Conservation (phyloP, 1,140 invertebrate genomes). For the Scaptomyza hsui region DNA sequence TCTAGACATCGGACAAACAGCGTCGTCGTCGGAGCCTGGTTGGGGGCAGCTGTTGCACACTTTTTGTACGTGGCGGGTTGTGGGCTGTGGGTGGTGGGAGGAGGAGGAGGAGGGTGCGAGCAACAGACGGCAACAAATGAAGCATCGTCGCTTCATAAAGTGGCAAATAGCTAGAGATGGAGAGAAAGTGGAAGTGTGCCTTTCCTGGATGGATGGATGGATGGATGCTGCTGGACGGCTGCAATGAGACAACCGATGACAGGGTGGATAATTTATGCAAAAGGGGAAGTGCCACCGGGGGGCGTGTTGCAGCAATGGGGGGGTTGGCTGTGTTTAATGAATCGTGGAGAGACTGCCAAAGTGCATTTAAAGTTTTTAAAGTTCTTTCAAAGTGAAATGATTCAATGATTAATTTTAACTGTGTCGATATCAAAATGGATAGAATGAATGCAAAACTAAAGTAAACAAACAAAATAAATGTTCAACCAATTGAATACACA, state of each 20-base stretch:
- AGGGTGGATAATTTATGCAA: conserved; percentile 39
- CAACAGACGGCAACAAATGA: conserved; percentile 39
- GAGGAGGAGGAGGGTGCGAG: too few species aligned
- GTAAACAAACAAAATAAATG: neutral
- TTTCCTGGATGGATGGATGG: neutral
- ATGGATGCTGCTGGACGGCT: conserved; percentile 9
- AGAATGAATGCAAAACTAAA: too few species aligned
- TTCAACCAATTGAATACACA: conserved; percentile 6
- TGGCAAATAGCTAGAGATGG: conserved; percentile 20
- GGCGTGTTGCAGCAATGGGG: neutral
- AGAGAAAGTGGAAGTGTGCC: neutral
- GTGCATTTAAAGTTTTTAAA: too few species aligned
- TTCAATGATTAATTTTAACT: too few species aligned
- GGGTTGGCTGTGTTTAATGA: conserved; percentile 26
- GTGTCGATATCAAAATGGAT: too few species aligned
- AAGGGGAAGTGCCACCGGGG: neutral
- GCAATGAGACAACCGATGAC: conserved; percentile 37
- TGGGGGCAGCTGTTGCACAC: conserved; percentile 38
- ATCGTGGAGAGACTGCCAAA: conserved; percentile 2
- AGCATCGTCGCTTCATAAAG: conserved; percentile 43
- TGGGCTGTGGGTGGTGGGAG: too few species aligned
- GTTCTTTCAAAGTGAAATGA: too few species aligned
- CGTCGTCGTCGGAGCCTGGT: neutral
- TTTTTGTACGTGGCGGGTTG: neutral
- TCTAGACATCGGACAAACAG: neutral